phyloP scores from a whole-genome alignment of 2,888 invertebrate species.

The Amphimallon solstitiale region DNA sequence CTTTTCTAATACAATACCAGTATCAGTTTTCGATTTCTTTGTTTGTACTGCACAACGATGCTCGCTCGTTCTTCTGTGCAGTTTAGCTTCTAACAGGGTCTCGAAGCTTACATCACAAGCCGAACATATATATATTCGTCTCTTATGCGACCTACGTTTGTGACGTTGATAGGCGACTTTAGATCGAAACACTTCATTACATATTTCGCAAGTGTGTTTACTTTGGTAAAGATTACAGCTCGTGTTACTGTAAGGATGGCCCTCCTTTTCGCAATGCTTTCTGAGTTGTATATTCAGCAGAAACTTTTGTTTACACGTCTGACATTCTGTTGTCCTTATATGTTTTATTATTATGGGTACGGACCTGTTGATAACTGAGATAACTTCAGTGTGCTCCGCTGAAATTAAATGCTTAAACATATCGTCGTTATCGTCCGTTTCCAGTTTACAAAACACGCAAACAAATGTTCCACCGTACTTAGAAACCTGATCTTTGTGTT shows the following conservation, averaged over 20 bases:
- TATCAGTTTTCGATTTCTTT: conserved; percentile 52
- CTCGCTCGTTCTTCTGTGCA: conserved; percentile 72
- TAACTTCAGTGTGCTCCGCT: conserved; percentile 76
- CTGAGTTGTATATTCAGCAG: conserved; percentile 80
- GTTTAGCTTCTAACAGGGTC: conserved; percentile 70
- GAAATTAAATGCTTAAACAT: conserved; percentile 78
- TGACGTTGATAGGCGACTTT: conserved; percentile 75
- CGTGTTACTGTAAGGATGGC: conserved; percentile 62
- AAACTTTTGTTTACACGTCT: conserved; percentile 74
- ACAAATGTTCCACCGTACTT: conserved; percentile 71
- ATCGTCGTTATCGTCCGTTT: conserved; percentile 69
- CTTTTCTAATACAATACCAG: conserved; percentile 62
- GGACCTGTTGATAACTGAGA: conserved; percentile 80
- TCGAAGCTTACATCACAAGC: conserved; percentile 74
- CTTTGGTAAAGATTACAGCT: conserved; percentile 75
- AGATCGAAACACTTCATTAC: conserved; percentile 70
- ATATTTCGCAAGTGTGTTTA: conserved; percentile 70
- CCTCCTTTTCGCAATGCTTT: conserved; percentile 66
- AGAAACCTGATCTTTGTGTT: conserved; percentile 67
- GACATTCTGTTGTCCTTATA: conserved; percentile 72
- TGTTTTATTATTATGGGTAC: conserved; percentile 82
- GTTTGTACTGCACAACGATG: conserved; percentile 71
- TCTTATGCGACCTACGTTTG: conserved; percentile 70
- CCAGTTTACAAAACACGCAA: conserved; percentile 80
- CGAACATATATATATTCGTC: conserved; percentile 73